Conservation (phyloP, 2,888 invertebrate species). For the Leptinotarsa juncta region DNA sequence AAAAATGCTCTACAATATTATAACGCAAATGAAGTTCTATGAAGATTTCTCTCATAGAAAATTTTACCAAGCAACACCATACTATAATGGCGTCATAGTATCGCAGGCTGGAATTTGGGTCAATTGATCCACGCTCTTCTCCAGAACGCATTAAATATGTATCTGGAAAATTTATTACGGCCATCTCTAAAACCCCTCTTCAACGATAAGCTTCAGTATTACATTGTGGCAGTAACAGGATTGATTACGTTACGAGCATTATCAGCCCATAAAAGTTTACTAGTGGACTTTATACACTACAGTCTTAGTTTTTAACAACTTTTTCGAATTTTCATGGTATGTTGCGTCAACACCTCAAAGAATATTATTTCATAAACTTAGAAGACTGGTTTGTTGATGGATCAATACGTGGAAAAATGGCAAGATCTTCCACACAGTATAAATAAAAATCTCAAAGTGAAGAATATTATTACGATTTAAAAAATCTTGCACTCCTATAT, state of each 20-base stretch:
- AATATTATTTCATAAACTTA: neutral
- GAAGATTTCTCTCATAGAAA: neutral
- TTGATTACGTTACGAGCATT: neutral
- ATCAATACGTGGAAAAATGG: too few species aligned
- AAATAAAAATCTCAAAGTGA: too few species aligned
- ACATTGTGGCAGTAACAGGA: neutral
- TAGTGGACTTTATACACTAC: neutral
- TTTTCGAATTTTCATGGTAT: neutral
- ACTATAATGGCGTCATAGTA: neutral
- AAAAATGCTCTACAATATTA: too few species aligned
- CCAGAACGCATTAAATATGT: slow-evolving; percentile 26
- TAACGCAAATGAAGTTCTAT: too few species aligned
- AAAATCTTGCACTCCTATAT: too few species aligned
- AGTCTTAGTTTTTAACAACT: neutral
- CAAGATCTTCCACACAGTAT: too few species aligned
- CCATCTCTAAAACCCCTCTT: slow-evolving; percentile 22
- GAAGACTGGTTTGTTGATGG: too few species aligned
- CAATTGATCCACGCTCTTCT: slow-evolving; percentile 11
- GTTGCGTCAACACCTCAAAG: neutral
- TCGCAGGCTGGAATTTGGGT: slow-evolving; percentile 21
- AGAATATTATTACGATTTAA: too few species aligned
- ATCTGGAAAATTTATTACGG: slow-evolving; percentile 1
- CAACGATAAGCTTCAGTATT: slow-evolving; percentile 9
- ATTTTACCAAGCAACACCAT: neutral
- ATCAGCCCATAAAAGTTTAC: slow-evolving; percentile 9